Percentiles rank a stretch among this genome's conserved stretches.
Evolutionary conservation across 1,140 invertebrate genomes (phyloP).

Genomic region (Agrilus planipennis): DNA sequence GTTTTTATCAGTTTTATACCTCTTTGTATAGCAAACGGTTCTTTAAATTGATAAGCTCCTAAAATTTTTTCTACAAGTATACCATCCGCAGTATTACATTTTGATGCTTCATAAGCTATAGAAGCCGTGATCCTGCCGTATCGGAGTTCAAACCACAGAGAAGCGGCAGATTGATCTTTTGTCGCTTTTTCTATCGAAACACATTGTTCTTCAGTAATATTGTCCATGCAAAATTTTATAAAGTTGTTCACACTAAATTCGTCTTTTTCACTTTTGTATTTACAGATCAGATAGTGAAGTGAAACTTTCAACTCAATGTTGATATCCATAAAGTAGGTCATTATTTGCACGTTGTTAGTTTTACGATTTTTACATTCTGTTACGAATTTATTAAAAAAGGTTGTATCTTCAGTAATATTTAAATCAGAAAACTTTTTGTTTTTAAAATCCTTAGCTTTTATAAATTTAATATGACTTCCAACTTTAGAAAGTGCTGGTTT

Average conservation of each 20-base stretch:
- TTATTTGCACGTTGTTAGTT: too few relatives aligned
- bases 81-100: slow-evolving; percentile 24
- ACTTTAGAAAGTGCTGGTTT: background rate
- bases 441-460: too few relatives aligned
- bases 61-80: slow-evolving; percentile 15
- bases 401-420: background rate
- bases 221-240: slow-evolving; percentile 2
- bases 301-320: too few relatives aligned
- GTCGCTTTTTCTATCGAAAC: slow-evolving; percentile 14
- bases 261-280: slow-evolving; percentile 4
- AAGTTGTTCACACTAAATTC: slow-evolving; percentile 1
- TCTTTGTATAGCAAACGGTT: slow-evolving; percentile 6
- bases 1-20: slow-evolving; percentile 4
- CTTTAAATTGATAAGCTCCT: slow-evolving; percentile 17
- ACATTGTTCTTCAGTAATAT: too few relatives aligned
- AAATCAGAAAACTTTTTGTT: background rate
- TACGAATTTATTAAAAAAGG: background rate
- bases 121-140: slow-evolving; percentile 8
- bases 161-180: slow-evolving; percentile 10
- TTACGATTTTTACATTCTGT: background rate
- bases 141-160: slow-evolving; percentile 16
- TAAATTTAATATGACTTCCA: background rate
- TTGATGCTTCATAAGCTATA: slow-evolving; percentile 22
- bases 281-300: slow-evolving; percentile 5
- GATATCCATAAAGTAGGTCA: too few relatives aligned